A percentile compares a stretch with the other conserved stretches of the same genome.
phyloP scores from a whole-genome alignment of 1,140 invertebrate species.

The Tachypleus tridentatus region DNA sequence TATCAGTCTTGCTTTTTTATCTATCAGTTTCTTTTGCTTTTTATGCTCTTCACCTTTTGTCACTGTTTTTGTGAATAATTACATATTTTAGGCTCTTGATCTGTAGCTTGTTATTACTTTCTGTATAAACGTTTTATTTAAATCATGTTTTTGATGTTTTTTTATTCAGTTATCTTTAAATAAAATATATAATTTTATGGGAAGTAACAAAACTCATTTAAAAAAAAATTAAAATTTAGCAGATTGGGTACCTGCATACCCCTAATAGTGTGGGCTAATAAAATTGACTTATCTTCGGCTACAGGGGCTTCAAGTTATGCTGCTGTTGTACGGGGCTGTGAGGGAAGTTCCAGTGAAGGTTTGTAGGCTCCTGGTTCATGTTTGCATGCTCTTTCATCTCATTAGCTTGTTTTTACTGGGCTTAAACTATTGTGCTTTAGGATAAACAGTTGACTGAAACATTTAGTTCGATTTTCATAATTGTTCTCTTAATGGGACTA shows the following conservation, averaged over 20 bases:
- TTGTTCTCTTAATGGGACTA: too few species aligned
- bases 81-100: too few species aligned
- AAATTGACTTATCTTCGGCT: slow-evolving; percentile 5
- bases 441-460: too few species aligned
- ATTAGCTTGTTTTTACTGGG: too few species aligned
- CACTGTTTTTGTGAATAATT: too few species aligned
- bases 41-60: too few species aligned
- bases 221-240: neutral
- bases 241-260: neutral
- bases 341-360: slow-evolving; percentile 7
- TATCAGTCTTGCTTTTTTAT: too few species aligned
- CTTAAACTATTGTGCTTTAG: too few species aligned
- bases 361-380: neutral
- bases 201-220: neutral
- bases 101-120: neutral
- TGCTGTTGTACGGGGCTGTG: slow-evolving; percentile 13
- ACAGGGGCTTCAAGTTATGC: slow-evolving; percentile 15
- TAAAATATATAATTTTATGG: neutral
- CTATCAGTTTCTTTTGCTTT: too few species aligned
- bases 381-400: too few species aligned
- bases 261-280: neutral
- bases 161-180: neutral
- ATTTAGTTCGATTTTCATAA: too few species aligned
- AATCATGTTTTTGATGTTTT: neutral
- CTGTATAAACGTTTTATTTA: neutral